Base-by-base conservation (phyloP, 2,888 invertebrate genomes). In the Gasteruption jaculator region DNA sequence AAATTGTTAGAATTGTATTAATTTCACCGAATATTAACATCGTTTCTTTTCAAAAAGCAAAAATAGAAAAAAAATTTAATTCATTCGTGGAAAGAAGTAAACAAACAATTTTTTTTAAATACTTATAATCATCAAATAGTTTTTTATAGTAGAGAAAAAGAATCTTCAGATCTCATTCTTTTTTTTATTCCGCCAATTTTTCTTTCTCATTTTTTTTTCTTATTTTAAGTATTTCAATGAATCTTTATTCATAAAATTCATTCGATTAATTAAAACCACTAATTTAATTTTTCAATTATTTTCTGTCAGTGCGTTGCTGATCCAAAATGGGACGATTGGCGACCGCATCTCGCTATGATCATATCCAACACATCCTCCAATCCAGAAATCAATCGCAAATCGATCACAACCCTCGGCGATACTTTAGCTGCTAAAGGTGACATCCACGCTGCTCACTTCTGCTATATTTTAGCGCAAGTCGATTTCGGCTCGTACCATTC, bases 341-440 rank as follows among this genome's bases (percentile, higher is more conserved):
- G 93, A 47, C 91, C 94, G 15, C 97, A 99, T 76, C 79, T 94
- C 41, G 95, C 97, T 45, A 91, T 97, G 82, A 83, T 99, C 57
- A 78, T 97, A 38, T 86, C 95, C 46, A 92, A 92, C 72, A 81
- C 85, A 10, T 80, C 86, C 8, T 76, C 79, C 50, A 78, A 81
- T 47, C 83, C 87, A 1, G 90, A 90, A 53, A 75, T 85, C 41
- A 88, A 90, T 73, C 78, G 81, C 7, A 82, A 84, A 61, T 84
- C 86, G 5, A 77, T 82, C 27, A 83, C 85, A 2, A 85, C 82
- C 15, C 73, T 91, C 21, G 86, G 86, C 0, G 87, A 87, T 68
- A 82, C 83, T 1, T 73, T 88, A 10, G 71, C 77, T 42, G 72
- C 79, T 40, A 82, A 87, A 52, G 93, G 94, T 8, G 86, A 87